phyloP scores from a whole-genome alignment of 2,888 invertebrate species.

The Bhutanitis thaidina region DNA sequence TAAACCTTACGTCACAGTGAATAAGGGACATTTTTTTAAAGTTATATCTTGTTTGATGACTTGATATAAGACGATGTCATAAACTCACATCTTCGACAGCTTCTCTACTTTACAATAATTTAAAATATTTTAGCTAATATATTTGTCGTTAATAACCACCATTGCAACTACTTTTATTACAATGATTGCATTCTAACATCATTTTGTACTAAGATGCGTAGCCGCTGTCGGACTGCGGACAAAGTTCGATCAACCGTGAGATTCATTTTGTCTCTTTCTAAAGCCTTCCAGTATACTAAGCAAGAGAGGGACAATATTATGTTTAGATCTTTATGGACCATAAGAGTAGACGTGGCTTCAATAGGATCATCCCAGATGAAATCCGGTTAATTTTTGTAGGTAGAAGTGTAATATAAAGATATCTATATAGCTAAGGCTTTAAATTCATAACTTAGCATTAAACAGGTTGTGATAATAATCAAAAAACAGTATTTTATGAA shows the following conservation, averaged over 20 bases:
- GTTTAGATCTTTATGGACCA: slow-evolving; percentile 60
- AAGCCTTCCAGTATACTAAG: slow-evolving; percentile 21
- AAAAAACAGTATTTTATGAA: too few species aligned
- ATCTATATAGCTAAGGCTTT: neutral
- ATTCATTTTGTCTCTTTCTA: slow-evolving; percentile 47
- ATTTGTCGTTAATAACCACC: too few species aligned
- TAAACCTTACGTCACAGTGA: slow-evolving; percentile 25
- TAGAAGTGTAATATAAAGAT: slow-evolving; percentile 46
- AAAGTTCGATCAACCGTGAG: slow-evolving; percentile 62
- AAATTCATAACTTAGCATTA: too few species aligned
- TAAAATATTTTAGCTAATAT: too few species aligned
- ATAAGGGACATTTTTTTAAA: too few species aligned
- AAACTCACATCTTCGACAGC: too few species aligned
- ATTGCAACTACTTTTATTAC: too few species aligned
- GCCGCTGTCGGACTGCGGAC: slow-evolving; percentile 59
- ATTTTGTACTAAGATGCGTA: slow-evolving; percentile 45
- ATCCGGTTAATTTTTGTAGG: slow-evolving; percentile 60
- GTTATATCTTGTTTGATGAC: too few species aligned
- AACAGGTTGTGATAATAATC: too few species aligned
- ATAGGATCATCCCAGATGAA: slow-evolving; percentile 60
- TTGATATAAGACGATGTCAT: too few species aligned
- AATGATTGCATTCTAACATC: too few species aligned
- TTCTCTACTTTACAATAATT: too few species aligned
- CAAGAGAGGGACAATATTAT: slow-evolving; percentile 44
- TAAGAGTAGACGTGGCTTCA: slow-evolving; percentile 56